Conservation (phyloP, 2,113 vertebrate genomes). For the Anhinga anhinga region DNA sequence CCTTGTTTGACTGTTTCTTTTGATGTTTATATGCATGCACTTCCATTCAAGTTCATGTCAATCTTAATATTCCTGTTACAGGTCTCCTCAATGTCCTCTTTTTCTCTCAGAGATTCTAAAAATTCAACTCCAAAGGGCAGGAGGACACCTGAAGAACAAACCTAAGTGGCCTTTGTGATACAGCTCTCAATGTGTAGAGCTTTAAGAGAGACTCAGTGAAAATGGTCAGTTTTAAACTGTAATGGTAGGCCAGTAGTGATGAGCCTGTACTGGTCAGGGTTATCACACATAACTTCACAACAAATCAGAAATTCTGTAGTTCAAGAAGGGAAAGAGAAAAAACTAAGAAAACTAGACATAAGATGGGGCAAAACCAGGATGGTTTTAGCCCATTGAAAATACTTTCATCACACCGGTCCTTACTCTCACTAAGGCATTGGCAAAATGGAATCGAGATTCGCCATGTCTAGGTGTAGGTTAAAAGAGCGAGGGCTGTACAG, state of each 20-base stretch:
- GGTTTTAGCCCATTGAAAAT: not conserved
- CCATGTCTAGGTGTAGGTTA: not conserved
- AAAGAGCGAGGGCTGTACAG: not conserved
- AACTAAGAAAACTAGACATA: accelerated
- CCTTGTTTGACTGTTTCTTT: not conserved
- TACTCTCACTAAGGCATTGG: not conserved
- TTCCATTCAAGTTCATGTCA: not conserved
- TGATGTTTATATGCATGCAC: not conserved
- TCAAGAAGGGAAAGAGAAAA: not conserved
- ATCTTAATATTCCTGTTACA: not conserved
- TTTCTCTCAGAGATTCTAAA: not conserved
- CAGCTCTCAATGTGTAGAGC: not conserved
- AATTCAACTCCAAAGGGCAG: not conserved
- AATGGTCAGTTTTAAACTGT: not conserved
- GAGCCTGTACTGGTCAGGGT: not conserved
- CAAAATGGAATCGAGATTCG: not conserved
- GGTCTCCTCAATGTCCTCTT: not conserved
- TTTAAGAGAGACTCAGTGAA: not conserved
- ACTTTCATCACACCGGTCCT: not conserved
- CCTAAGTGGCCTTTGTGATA: not conserved
- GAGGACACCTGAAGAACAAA: not conserved
- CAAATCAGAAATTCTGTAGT: not conserved
- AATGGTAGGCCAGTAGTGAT: not conserved
- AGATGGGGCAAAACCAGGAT: not conserved
- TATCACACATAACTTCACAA: not conserved